Evolutionary conservation across 2,113 vertebrate species (phyloP), one percentile per base, ranked within the genome.

Genomic region (Natator depressus): DNA sequence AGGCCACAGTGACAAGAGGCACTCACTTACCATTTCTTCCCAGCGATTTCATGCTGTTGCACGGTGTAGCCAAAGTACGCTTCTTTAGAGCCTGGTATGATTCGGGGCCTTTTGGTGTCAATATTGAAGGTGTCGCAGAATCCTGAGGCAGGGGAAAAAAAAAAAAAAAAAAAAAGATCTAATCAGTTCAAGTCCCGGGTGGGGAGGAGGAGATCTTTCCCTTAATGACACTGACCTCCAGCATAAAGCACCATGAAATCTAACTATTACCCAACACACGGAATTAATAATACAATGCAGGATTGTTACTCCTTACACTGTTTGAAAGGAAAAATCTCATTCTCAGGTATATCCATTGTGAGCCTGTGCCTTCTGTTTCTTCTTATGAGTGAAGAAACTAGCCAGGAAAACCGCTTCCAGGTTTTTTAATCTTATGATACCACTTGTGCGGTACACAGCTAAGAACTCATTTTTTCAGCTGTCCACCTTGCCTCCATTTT

Each of bases 1-100:
- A 8, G 81, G 82, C 13, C 17, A 29, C 0, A 0, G 38, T n/a
- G 35, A 79, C 17, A 1, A 0, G 76, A 0, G 3, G 38, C 10
- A 8, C 8, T 88, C 76, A 84, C 98, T 99, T 96, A 99, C 99
- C 99, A 99, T 96, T 99, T 99, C 95, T 99, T 98, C 38, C 99
- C 99, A 1, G 98, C 97, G 2, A 99, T 99, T 78, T 99, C 98
- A 14, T 99, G 99, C 96, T 99, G 99, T 96, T 99, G 99, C 84
- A 99, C 99, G 0, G 99, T 99, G 98, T 99, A 99, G 89, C 99
- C 99, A 75, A 99, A 99, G 96, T 99, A 99, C 0, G 99, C 98
- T 6, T 99, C 98, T 95, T 98, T 98, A 1, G 99, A 99, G 72
- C 99, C 99, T 6, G 98, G 84, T 83, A 99, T 99, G 97, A 99